Base-by-base conservation (phyloP, 2,888 invertebrate genomes). In the Harmothoe impar region DNA sequence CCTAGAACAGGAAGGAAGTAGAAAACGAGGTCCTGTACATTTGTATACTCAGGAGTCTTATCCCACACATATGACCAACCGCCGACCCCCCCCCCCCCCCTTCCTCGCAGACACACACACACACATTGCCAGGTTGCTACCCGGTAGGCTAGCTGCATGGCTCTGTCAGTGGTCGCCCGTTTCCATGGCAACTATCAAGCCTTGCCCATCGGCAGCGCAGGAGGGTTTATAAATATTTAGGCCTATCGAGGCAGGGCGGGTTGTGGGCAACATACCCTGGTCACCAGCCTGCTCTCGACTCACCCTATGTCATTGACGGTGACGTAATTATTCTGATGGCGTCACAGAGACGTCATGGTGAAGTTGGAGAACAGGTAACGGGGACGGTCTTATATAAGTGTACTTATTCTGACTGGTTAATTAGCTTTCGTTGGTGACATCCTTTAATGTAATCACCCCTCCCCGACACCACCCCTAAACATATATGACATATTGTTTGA, bases 171-270 rank as follows among this genome's bases (percentile, higher is more conserved):
- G 62, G n/a, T n/a, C 62, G 62, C n/a, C 62, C 20, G 62, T 62
- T 62, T 3, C 62, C 62, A 62, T 62, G 62, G 62, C 62, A 62
- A 62, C 62, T 62, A 62, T 62, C 62, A 62, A 62, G 62, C 62
- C 62, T 62, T n/a, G 20, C 12, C 62, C 43, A 43, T 43, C 43
- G 43, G 43, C 43, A 43, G 43, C 10, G 43, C 43, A 43, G 62
- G 62, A 62, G 62, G 62, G 62, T 62, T 62, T 62, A 62, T 62
- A 62, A 62, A 62, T 62, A 62, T 62, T 62, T 62, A 62, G 62
- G 62, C 62, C 62, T n/a, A 62, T 62, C 62, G 62, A 62, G 62
- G 62, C 62, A 62, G n/a, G 62, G 23, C 20, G n/a, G 12, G 62
- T 20, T n/a, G 23, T 3, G 62, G 62, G 7, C n/a, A 15, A 20